Percentiles rank a stretch among this genome's conserved stretches.
phyloP scores from a whole-genome alignment of 2,888 invertebrate genomes.

The Dynastes maya region DNA sequence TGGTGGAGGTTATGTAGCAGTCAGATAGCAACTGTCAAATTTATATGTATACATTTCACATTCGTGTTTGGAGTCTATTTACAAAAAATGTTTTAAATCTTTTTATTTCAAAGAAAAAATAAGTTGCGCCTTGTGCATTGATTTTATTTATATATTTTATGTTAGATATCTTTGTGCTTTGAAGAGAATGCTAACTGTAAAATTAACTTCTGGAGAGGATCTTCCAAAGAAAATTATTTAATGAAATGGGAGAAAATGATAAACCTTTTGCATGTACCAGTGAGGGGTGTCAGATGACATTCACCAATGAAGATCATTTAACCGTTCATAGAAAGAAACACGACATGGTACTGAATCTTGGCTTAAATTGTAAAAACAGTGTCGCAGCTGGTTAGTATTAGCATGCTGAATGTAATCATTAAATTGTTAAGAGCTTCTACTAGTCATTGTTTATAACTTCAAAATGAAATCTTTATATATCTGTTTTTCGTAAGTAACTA shows the following conservation, averaged over 20 bases:
- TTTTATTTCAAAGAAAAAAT: neutral
- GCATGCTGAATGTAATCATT: too few species aligned
- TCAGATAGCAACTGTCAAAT: neutral
- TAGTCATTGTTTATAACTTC: too few species aligned
- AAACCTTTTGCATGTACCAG: slow-evolving; percentile 83
- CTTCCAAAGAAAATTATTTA: neutral
- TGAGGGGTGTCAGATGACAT: slow-evolving; percentile 83
- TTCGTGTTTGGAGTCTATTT: neutral
- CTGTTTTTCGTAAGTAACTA: too few species aligned
- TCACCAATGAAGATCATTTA: slow-evolving; percentile 86
- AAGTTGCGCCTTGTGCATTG: neutral
- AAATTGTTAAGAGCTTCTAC: too few species aligned
- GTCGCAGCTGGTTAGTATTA: slow-evolving; percentile 75
- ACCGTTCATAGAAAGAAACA: slow-evolving; percentile 87
- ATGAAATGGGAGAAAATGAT: slow-evolving; percentile 66
- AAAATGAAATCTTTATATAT: too few species aligned
- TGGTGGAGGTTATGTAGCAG: too few species aligned
- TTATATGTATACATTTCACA: neutral
- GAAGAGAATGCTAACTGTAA: slow-evolving; percentile 31
- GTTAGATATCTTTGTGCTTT: neutral
- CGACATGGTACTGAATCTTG: slow-evolving; percentile 87
- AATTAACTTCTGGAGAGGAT: neutral
- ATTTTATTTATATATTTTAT: neutral
- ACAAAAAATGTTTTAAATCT: neutral
- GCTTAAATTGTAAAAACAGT: slow-evolving; percentile 74